Base-by-base conservation (phyloP, 2,113 vertebrate species). In the Tachysurus fulvidraco region DNA sequence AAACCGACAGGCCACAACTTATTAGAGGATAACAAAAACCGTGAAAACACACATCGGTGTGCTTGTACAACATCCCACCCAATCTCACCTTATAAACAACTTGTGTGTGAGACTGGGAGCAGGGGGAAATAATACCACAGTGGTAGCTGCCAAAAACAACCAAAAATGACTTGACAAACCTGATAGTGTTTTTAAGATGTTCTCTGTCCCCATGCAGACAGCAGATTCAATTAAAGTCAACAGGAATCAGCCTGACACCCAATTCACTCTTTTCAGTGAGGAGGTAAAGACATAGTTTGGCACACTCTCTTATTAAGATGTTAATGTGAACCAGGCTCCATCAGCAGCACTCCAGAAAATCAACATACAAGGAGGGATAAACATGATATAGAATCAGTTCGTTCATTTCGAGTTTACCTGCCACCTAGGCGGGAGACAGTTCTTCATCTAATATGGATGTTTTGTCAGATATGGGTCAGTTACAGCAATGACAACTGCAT, bases 211-310 rank as follows among this genome's bases (percentile, higher is more conserved):
- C 94, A 92, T 94, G 93, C 81, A 82, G 94, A 59, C 81, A 95
- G 96, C 95, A 96, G 96, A 96, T 97, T 98, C 97, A 97, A 98
- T 97, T 98, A 98, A 91, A 96, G 94, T 94, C 94, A 96, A 96
- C 95, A 96, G 96, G 96, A 96, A 97, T 96, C 96, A 96, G 95
- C 96, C 96, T 97, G 96, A 97, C 96, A 96, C 96, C 96, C 96
- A 96, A 97, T 97, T 97, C 95, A 90, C 94, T 95, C 95, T 95
- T 95, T 96, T 96, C 96, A 95, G 95, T 85, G 92, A 84, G 90
- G 78, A 90, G 95, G 94, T 93, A 94, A 96, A 96, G 95, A 95
- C 93, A 95, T 92, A 95, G 95, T 95, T 91, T 96, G 95, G 93
- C 95, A 92, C 93, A 93, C 94, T 92, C 95, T 95, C 95, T 95